A percentile compares a stretch with the other conserved stretches of the same genome.
Evolutionary conservation across 2,113 vertebrate species (phyloP).

Genomic region (Azemiops feae): DNA sequence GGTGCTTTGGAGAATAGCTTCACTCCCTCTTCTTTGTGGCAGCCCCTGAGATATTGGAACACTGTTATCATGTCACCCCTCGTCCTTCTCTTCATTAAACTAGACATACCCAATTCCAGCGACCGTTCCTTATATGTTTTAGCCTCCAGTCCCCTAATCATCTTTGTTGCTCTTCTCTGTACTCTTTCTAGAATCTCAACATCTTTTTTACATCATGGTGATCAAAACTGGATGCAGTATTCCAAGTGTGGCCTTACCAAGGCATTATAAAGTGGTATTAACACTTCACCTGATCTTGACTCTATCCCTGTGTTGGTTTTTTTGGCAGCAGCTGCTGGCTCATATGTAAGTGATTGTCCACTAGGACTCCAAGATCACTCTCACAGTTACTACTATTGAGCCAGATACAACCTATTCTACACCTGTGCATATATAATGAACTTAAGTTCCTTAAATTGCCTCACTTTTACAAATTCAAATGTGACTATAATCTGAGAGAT

Average conservation of each 20-base stretch:
- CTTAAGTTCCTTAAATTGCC: neutral
- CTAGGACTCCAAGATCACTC: neutral
- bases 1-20: too few relatives aligned
- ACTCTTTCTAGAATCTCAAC: too few relatives aligned
- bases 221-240: too few relatives aligned
- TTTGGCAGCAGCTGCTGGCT: neutral
- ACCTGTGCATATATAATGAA: neutral
- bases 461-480: neutral
- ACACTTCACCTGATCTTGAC: neutral
- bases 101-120: too few relatives aligned
- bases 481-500: neutral
- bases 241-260: neutral
- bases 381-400: neutral
- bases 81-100: too few relatives aligned
- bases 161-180: too few relatives aligned
- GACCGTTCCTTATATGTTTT: too few relatives aligned
- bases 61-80: too few relatives aligned
- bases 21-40: too few relatives aligned
- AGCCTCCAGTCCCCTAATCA: too few relatives aligned
- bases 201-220: too few relatives aligned
- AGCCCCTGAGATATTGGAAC: too few relatives aligned
- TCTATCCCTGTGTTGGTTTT: neutral
- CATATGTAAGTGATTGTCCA: neutral
- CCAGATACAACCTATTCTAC: neutral
- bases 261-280: neutral